Conservation (phyloP, 2,113 vertebrate species). For the Hoplias malabaricus region DNA sequence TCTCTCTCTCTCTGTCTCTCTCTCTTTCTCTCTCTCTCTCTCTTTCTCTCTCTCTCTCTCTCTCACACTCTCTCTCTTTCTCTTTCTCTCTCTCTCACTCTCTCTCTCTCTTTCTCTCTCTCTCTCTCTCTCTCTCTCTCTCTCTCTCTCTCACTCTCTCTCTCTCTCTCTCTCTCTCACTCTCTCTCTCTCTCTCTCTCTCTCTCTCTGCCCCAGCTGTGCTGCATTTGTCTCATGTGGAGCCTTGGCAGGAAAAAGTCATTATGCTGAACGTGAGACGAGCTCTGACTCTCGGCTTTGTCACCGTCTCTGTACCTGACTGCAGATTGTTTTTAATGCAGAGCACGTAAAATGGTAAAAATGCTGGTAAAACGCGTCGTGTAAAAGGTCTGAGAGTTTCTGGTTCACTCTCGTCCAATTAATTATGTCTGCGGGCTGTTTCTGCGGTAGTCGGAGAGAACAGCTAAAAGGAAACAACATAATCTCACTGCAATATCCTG, state of each 20-base stretch:
- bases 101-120: not conserved
- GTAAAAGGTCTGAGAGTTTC: slow-evolving; percentile 53
- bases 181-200: slow-evolving; percentile 16
- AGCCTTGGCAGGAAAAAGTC: slow-evolving; percentile 70
- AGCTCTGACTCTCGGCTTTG: slow-evolving; percentile 53
- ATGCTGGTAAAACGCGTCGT: slow-evolving; percentile 44
- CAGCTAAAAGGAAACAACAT: slow-evolving; percentile 87
- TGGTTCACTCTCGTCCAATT: slow-evolving; percentile 61
- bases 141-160: slow-evolving; percentile 9
- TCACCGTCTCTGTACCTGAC: slow-evolving; percentile 61
- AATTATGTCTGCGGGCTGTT: slow-evolving; percentile 61
- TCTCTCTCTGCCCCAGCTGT: slow-evolving; percentile 74
- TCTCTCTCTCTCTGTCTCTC: slow-evolving; percentile 14
- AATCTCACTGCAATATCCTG: slow-evolving; percentile 99
- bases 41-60: slow-evolving; percentile 56
- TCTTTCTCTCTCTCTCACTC: not conserved
- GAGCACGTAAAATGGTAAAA: slow-evolving; percentile 40
- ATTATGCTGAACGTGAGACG: slow-evolving; percentile 63
- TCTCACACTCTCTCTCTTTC: no score
- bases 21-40: slow-evolving; percentile 13
- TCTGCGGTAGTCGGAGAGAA: slow-evolving; percentile 59
- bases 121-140: slow-evolving; percentile 7
- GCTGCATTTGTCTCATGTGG: slow-evolving; percentile 76
- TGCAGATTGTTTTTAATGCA: slow-evolving; percentile 49
- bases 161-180: slow-evolving; percentile 16